Evolutionary conservation across 2,113 vertebrate species (phyloP).

Genomic region (Struthio camelus): DNA sequence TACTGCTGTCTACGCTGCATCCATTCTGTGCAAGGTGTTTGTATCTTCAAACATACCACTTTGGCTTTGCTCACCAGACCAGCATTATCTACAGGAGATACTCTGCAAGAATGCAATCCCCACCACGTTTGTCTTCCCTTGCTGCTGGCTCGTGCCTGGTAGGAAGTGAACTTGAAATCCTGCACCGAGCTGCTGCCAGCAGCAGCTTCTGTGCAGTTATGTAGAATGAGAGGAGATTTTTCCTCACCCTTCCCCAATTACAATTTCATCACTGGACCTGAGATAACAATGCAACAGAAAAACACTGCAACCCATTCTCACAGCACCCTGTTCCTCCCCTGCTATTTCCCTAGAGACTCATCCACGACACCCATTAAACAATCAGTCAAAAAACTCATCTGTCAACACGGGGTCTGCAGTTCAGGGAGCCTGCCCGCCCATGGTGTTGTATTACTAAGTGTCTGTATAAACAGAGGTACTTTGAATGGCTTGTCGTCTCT

Average conservation of each 20-base stretch:
- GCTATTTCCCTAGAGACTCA: slow-evolving; percentile 14
- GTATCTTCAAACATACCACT: background rate
- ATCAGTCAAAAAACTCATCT: slow-evolving; percentile 58
- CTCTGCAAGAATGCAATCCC: background rate
- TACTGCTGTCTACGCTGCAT: background rate
- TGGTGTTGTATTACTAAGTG: slow-evolving; percentile 46
- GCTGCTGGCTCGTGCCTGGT: background rate
- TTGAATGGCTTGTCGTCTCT: slow-evolving; percentile 62
- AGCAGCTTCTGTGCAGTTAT: background rate
- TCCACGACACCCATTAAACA: slow-evolving; percentile 47
- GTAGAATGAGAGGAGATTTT: background rate
- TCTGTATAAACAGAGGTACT: slow-evolving; percentile 61
- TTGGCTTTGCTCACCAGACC: background rate
- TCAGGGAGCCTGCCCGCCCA: slow-evolving; percentile 53
- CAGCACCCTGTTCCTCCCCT: background rate
- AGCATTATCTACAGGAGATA: background rate
- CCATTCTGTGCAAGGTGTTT: background rate
- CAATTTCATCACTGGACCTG: slow-evolving; percentile 22
- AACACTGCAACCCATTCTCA: background rate
- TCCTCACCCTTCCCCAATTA: background rate
- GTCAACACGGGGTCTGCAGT: slow-evolving; percentile 55
- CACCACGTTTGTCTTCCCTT: background rate
- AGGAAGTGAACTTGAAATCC: background rate
- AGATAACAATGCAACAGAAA: slow-evolving; percentile 24
- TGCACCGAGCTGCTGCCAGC: background rate